A percentile compares a stretch with the other conserved stretches of the same genome.
phyloP scores from a whole-genome alignment of 2,888 invertebrate species.

The Clusia tigrina region DNA sequence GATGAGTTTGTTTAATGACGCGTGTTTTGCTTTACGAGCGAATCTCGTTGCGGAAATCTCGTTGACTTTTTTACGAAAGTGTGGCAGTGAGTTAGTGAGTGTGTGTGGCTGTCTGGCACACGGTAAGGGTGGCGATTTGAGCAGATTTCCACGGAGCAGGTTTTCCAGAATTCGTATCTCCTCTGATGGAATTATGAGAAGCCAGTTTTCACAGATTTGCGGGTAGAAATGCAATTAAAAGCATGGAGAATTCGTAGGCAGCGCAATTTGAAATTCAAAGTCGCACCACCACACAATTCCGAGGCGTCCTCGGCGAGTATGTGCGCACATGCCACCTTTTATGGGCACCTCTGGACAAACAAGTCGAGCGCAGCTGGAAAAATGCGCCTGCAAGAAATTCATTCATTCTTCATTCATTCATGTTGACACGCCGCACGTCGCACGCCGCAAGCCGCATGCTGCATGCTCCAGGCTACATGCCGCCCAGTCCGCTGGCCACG shows the following conservation, averaged over 20 bases:
- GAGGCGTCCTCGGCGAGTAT: not conserved
- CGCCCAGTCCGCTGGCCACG: not conserved
- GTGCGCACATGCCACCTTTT: not conserved
- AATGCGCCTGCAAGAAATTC: constrained; percentile 18
- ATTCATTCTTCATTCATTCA: constrained; percentile 15
- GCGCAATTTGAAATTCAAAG: not conserved
- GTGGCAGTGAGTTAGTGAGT: not conserved
- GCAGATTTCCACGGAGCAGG: too few relatives aligned
- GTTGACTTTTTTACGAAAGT: too few relatives aligned
- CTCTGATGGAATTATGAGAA: too few relatives aligned
- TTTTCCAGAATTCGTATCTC: too few relatives aligned
- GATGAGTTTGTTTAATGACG: constrained; percentile 32
- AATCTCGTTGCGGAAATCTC: too few relatives aligned
- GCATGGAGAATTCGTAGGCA: not conserved
- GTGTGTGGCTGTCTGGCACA: too few relatives aligned
- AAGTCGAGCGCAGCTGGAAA: constrained; percentile 1
- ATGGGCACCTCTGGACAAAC: not conserved
- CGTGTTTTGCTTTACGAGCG: not conserved
- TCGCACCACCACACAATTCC: not conserved
- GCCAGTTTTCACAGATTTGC: too few relatives aligned
- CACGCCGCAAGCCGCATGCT: not conserved
- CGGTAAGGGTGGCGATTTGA: too few relatives aligned
- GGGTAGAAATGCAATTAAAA: too few relatives aligned
- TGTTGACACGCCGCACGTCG: constrained; percentile 11
- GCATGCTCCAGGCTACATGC: constrained; percentile 3